Conservation (phyloP, 2,797 vertebrate species). For the Sebastes trivittatus region DNA sequence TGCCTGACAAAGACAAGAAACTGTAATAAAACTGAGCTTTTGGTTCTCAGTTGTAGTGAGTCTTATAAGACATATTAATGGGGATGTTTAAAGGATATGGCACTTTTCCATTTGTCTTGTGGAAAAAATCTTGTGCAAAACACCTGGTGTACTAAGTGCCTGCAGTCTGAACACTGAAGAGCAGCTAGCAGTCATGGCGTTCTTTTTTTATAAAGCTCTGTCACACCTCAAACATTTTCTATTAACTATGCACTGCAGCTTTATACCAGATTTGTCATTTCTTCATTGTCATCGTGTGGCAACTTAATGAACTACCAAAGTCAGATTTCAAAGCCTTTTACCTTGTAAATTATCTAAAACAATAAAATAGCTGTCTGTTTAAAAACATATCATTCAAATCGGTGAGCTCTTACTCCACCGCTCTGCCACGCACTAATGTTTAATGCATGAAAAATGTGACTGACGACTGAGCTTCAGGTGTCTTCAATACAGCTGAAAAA, state of each 20-base stretch:
- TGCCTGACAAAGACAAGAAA: constrained; percentile 82
- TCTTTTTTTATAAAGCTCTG: constrained; percentile 58
- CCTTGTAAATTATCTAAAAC: constrained; percentile 49
- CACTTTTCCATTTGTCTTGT: constrained; percentile 83
- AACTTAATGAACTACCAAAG: constrained; percentile 59
- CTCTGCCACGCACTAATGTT: background rate
- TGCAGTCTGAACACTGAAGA: constrained; percentile 71
- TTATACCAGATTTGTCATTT: constrained; percentile 45
- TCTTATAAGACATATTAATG: constrained; percentile 79
- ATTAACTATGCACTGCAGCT: constrained; percentile 46
- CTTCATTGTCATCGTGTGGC: constrained; percentile 50
- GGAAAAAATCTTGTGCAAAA: constrained; percentile 78
- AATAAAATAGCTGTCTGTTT: constrained; percentile 40
- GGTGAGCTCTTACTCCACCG: background rate
- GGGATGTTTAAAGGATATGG: constrained; percentile 75
- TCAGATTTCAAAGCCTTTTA: constrained; percentile 46
- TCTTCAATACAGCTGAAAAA: background rate
- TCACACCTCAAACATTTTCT: constrained; percentile 59
- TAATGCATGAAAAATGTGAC: background rate
- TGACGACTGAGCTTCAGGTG: background rate
- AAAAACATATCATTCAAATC: constrained; percentile 54
- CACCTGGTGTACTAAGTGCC: constrained; percentile 80
- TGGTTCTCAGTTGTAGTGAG: constrained; percentile 69
- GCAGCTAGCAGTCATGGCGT: constrained; percentile 59
- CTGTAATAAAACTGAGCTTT: constrained; percentile 81